Evolutionary conservation across 2,888 invertebrate genomes (phyloP), one percentile per base, ranked within the genome.

Genomic region (Netelia fuscicornis): DNA sequence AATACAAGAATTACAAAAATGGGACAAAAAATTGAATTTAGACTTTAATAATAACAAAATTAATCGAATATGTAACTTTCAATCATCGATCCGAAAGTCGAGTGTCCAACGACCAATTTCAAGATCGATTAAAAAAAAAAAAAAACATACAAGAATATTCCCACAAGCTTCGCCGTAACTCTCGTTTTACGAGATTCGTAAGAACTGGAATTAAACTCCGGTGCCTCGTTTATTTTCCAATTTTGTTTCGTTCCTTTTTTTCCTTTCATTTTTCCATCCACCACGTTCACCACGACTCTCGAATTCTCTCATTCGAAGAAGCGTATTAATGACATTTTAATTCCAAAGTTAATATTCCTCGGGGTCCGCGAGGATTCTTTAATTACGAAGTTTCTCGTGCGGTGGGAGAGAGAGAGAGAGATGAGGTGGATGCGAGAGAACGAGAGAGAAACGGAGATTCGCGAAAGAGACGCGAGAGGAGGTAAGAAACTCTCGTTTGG

Each of bases 401-500:
- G 30, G 30, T 30, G 30, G 30, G 25, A 25, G 25, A 25, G 25
- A 25, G 25, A 25, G 25, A 25, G 25, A 25, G 2, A 25, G 25
- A 17, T 30, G 30, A 30, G 30, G 30, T 30, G 30, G 30, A 30
- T 2, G 30, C 3, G 2, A 2, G 30, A 30, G 30, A 30, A 30
- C 17, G 17, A 30, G 30, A 30, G 30, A 30, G 30, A 30, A 3
- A 5, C 5, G 30, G 30, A 30, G 30, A 5, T 30, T 30, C 5
- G 30, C 3, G 30, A 67, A 74, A 72, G 42, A 48, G n/a, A 17
- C 37, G 67, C 44, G 48, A n/a, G 77, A 71, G 60, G 58, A 25
- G 67, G 17, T 20, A 62, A 79, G 72, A 48, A 81, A 77, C 42
- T 68, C 77, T 81, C 81, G 81, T 65, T 70, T 37, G 54, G 52